Evolutionary conservation across 2,888 invertebrate genomes (phyloP).

Genomic region (Orthosia gothica): DNA sequence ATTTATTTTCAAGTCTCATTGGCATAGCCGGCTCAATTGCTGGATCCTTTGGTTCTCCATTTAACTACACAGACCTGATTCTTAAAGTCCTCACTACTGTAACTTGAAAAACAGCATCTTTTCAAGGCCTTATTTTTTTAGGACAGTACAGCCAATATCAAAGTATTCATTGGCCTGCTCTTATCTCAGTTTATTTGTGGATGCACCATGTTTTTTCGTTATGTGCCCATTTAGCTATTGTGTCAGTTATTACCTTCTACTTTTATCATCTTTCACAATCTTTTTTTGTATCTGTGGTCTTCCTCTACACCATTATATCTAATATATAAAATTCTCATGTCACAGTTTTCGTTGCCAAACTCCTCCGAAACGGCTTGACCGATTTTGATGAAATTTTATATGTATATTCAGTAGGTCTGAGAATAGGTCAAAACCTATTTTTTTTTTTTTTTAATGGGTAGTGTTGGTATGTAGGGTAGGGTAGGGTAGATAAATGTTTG

Average conservation of each 20-base stretch:
- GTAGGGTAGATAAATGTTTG: too few relatives aligned
- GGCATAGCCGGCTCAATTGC: conserved; percentile 18
- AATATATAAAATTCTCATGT: too few relatives aligned
- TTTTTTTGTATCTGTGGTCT: not conserved
- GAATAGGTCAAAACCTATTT: too few relatives aligned
- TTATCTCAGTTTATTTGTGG: not conserved
- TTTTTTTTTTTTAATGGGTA: too few relatives aligned
- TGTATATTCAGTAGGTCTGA: too few relatives aligned
- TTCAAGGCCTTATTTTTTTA: too few relatives aligned
- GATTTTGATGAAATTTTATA: too few relatives aligned
- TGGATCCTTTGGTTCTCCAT: not conserved
- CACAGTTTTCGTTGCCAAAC: too few relatives aligned
- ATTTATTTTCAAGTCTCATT: not conserved
- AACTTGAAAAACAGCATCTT: not conserved
- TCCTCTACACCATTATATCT: not conserved
- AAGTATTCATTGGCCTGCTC: not conserved
- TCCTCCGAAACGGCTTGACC: too few relatives aligned
- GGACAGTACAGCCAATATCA: not conserved
- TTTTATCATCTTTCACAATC: not conserved
- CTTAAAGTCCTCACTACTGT: not conserved
- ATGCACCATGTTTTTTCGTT: not conserved
- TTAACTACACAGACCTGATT: not conserved
- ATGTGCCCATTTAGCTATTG: not conserved
- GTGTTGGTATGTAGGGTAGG: too few relatives aligned
- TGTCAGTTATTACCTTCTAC: not conserved